phyloP scores from a whole-genome alignment of 1,140 invertebrate species.

The Steinernema feltiae region DNA sequence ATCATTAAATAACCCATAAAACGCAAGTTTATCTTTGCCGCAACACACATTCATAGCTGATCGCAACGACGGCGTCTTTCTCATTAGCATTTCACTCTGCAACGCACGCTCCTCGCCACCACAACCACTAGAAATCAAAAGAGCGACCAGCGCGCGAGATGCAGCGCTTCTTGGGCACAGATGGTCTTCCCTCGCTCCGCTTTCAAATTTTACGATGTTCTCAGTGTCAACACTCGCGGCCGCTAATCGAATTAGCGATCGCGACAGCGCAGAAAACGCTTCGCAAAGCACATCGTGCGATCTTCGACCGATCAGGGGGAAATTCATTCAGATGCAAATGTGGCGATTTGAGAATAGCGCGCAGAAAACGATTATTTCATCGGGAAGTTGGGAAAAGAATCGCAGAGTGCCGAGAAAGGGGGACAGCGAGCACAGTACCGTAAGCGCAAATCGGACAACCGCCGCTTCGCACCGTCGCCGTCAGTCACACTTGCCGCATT shows the following conservation, averaged over 20 bases:
- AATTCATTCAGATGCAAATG: neutral
- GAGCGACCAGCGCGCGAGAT: neutral
- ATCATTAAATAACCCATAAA: neutral
- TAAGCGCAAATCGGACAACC: too few species aligned
- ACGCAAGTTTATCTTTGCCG: neutral
- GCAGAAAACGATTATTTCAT: too few species aligned
- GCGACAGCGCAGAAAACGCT: neutral
- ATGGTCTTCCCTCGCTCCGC: neutral
- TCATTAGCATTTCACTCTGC: neutral
- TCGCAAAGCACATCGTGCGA: too few species aligned
- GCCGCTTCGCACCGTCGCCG: too few species aligned
- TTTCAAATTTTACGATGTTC: neutral
- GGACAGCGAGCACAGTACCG: too few species aligned
- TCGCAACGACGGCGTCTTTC: too few species aligned
- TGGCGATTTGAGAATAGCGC: too few species aligned
- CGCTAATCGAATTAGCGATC: conserved; percentile 5
- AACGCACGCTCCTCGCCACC: neutral
- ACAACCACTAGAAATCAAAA: neutral
- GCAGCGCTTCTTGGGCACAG: neutral
- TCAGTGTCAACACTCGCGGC: neutral
- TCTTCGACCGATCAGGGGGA: neutral
- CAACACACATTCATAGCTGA: conserved; percentile 4
- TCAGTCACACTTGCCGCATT: too few species aligned
- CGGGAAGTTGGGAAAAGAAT: too few species aligned
- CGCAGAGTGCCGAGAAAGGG: too few species aligned